A percentile compares a stretch with the other conserved stretches of the same genome.
These are phyloP conservation scores for Macaca fascicularis DNA, from an alignment of 2,113 vertebrate species.

Conservation along the genomic window T2T-MFA8v1.1 NC_088392.1:81330001-81330500, in stretches of 20 bases:
- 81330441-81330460: background rate
- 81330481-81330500: background rate
- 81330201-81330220: background rate
- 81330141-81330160: background rate
- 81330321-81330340: constrained; percentile 27
- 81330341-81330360: constrained; percentile 17
- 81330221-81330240: background rate
- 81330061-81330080: background rate
- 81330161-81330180: background rate
- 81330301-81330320: background rate
- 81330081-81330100: background rate
- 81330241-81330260: background rate
- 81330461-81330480: background rate
- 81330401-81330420: constrained; percentile 21
- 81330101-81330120: background rate
- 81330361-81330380: constrained; percentile 7
- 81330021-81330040: constrained; percentile 6
- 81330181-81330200: background rate
- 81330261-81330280: background rate
- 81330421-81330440: background rate
- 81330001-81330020: constrained; percentile 20
- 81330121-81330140: background rate
- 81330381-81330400: background rate
- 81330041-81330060: background rate
- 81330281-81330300: constrained; percentile 35